Evolutionary conservation across 1,140 invertebrate species (phyloP).

Genomic region (Apis dorsata): DNA sequence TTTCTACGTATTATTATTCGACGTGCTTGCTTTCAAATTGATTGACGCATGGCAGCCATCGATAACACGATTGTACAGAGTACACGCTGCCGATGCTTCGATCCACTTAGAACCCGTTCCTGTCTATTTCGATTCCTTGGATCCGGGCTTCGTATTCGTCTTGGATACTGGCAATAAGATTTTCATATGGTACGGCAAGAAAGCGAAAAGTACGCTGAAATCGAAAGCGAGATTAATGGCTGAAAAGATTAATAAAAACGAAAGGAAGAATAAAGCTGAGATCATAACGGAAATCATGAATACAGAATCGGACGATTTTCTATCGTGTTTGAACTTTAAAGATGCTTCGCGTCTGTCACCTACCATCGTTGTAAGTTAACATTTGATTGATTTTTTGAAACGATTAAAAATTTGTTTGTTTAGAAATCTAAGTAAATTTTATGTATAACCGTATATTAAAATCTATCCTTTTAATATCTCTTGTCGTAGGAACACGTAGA

Average conservation of each 20-base stretch:
- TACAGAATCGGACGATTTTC: conserved; percentile 92
- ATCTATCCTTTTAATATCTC: not conserved
- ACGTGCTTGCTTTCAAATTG: not conserved
- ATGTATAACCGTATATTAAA: not conserved
- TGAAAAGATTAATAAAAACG: conserved; percentile 99
- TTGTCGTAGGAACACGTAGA: conserved; percentile 88
- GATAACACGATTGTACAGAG: conserved; percentile 91
- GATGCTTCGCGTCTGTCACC: conserved; percentile 73
- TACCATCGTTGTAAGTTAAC: conserved; percentile 52
- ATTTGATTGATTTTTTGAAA: not conserved
- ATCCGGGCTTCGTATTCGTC: conserved; percentile 95
- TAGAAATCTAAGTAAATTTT: not conserved
- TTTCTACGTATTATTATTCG: not conserved
- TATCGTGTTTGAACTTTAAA: conserved; percentile 84
- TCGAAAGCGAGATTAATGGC: conserved; percentile 97
- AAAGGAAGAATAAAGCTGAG: conserved; percentile 96
- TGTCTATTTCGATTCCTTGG: conserved; percentile 86
- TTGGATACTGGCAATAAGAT: conserved; percentile 93
- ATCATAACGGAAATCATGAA: conserved; percentile 92
- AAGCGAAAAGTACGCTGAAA: conserved; percentile 96
- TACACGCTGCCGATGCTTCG: conserved; percentile 92
- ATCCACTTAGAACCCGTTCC: conserved; percentile 96
- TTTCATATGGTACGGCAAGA: conserved; percentile 95
- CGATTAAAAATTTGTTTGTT: not conserved
- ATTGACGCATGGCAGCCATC: conserved; percentile 83